Evolutionary conservation across 2,113 vertebrate genomes (phyloP), one percentile per base, ranked within the genome.

Genomic region (Trachemys scripta): DNA sequence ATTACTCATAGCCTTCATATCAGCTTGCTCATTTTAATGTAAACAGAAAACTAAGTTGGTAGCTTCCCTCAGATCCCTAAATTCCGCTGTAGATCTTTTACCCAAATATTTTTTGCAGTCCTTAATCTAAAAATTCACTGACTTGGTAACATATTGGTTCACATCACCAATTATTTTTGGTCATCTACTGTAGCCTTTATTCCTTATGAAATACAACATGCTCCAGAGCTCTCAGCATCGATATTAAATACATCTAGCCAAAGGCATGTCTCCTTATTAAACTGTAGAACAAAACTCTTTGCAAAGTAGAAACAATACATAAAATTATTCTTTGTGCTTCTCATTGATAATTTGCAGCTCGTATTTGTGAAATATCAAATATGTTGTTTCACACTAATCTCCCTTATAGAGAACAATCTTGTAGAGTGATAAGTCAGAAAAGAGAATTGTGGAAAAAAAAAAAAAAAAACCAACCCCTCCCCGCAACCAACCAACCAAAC

Each of bases 291-390:
- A 65, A 65, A 65, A 65, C 62, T 65, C 17, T 65, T 35, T 65
- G 62, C 16, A 35, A 65, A 65, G 13, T 31, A 62, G 57, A 62
- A 59, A 59, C 84, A 89, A 65, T 9, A 90, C n/a, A 54, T 19
- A 1, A 31, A 86, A 56, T 19, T 27, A n/a, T 35, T 49, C 53
- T 81, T 72, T 16, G 5, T n/a, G 22, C 0, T 0, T 5, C 59
- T 50, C 31, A 82, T 47, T 59, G n/a, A 84, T 88, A 88, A 78
- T 27, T 79, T 76, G 42, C 84, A 6, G 19, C 19, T 90, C 35
- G 3, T 35, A 2, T 2, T 59, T 8, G 11, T 22, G 53, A 51
- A 57, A 69, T 65, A 65, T 31, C 31, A 65, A 65, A 31, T 65
- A 65, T 65, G 31, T 3, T 5, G 53, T 56, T 85, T 51, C 59